Evolutionary conservation across 92 coral and sea anemone species (phyloP).

Genomic region (Blastomussa wellsi): DNA sequence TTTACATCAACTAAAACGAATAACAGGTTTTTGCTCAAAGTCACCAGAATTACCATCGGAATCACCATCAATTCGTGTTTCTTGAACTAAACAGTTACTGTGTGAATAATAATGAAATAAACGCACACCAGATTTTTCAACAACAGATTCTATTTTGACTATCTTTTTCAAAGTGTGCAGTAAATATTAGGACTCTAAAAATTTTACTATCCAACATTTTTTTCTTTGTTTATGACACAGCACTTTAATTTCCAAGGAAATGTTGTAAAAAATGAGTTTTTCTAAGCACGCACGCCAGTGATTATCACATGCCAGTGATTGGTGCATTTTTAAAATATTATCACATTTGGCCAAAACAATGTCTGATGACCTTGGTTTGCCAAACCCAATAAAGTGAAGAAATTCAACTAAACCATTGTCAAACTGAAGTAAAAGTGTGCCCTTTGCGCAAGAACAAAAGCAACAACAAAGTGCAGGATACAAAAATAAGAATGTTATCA

Average conservation of each 20-base stretch:
- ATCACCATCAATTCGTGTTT: no score
- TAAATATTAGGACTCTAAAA: not conserved
- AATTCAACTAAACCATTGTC: not conserved
- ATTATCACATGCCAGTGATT: not conserved
- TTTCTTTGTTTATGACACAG: not conserved
- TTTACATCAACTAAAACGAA: not conserved
- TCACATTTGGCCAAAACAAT: not conserved
- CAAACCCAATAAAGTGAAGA: not conserved
- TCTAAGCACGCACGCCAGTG: no score
- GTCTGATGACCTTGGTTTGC: not conserved
- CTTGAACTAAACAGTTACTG: not conserved
- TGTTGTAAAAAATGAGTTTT: not conserved
- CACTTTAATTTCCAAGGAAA: not conserved
- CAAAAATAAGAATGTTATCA: not conserved
- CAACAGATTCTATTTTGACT: not conserved
- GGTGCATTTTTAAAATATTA: not conserved
- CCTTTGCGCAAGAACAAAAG: not conserved
- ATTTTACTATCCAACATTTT: not conserved
- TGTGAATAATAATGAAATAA: not conserved
- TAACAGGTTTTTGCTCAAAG: no score
- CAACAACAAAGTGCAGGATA: not conserved
- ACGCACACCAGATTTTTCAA: not conserved
- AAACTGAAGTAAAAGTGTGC: not conserved
- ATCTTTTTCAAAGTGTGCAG: not conserved
- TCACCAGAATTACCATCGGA: no score